phyloP scores from a whole-genome alignment of 2,797 vertebrate species.

The Poeciliopsis turneri region DNA sequence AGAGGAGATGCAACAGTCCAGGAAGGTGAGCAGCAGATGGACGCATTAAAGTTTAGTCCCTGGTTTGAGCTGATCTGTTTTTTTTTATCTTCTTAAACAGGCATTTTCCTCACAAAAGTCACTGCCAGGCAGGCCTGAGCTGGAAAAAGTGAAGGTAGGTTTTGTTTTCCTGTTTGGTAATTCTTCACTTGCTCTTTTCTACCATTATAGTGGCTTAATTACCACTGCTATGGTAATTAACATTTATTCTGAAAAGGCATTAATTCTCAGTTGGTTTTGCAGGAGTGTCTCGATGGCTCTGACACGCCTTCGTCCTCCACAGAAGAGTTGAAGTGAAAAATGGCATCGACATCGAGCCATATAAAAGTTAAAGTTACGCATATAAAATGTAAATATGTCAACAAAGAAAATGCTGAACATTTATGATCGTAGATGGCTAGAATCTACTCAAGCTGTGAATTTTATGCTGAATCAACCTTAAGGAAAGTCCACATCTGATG shows the following conservation, averaged over 20 bases:
- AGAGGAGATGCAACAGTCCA: conserved; percentile 85
- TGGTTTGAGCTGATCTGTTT: neutral
- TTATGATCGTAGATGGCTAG: neutral
- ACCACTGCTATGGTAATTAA: neutral
- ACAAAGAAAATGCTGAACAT: conserved; percentile 23
- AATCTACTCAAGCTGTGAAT: conserved; percentile 11
- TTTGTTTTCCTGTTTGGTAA: neutral
- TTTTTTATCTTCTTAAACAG: conserved; percentile 56
- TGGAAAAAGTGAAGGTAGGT: conserved; percentile 83
- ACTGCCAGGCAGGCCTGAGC: conserved; percentile 82
- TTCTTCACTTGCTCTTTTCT: neutral
- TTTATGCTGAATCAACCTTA: conserved; percentile 35
- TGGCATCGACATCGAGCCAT: conserved; percentile 2
- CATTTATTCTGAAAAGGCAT: neutral
- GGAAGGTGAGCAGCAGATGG: conserved; percentile 75
- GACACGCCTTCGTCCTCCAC: conserved; percentile 72
- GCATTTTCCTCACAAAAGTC: conserved; percentile 87
- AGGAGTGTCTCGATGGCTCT: conserved; percentile 77
- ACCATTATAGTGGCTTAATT: neutral
- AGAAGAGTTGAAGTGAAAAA: conserved; percentile 77
- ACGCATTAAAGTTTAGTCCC: neutral
- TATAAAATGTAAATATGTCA: conserved; percentile 33
- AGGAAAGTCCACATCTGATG: conserved; percentile 29
- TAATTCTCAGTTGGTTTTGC: conserved; percentile 33
- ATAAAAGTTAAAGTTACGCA: conserved; percentile 9